These are phyloP conservation scores for Tribolium madens DNA, from an alignment of 1,140 invertebrate genomes.

Conservation along the genomic window DNA sequence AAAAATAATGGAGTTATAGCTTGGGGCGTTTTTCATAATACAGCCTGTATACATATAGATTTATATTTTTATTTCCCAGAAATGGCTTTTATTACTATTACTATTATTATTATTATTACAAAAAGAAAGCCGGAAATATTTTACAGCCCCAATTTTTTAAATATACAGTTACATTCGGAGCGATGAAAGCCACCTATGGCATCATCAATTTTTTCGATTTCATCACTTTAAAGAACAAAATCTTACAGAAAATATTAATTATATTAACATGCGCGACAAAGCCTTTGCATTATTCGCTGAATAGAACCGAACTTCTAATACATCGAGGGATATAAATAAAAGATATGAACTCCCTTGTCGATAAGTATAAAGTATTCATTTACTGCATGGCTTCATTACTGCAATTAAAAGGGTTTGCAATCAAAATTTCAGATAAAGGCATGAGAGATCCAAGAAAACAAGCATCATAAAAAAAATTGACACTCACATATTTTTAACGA, in stretches of 20 bases:
- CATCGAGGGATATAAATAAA: background rate
- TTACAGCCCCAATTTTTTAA: background rate
- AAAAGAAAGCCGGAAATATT: no score
- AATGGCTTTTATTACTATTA: no score
- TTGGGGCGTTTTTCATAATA: no score
- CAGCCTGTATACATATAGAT: no score
- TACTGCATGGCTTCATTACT: background rate
- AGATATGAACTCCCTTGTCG: background rate
- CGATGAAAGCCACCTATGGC: background rate
- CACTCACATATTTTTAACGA: constrained; percentile 29
- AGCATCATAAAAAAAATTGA: background rate
- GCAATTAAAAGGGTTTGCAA: background rate
- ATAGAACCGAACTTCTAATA: background rate
- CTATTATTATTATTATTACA: no score
- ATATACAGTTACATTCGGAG: background rate
- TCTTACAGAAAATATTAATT: background rate
- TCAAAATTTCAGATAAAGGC: background rate
- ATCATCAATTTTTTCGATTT: background rate
- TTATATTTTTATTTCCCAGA: no score
- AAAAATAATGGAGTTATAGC: no score
- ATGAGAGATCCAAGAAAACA: background rate
- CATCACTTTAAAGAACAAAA: background rate
- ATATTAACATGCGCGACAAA: background rate
- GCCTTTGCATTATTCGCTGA: background rate
- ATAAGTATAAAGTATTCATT: background rate